Evolutionary conservation across 2,797 vertebrate genomes (phyloP), one percentile per base, ranked within the genome.

Genomic region (Cetoscarus ocellatus): DNA sequence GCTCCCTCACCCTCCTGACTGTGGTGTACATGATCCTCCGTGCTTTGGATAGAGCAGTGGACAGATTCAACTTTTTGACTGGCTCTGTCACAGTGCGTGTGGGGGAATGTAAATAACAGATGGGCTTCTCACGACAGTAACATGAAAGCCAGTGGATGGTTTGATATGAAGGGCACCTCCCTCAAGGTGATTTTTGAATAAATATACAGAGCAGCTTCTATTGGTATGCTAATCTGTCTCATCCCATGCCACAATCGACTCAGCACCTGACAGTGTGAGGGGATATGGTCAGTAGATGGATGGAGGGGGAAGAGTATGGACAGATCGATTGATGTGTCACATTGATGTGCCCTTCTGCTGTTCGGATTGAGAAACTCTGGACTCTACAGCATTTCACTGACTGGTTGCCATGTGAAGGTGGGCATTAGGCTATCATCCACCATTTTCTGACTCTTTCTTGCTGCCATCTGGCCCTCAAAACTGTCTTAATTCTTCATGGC

Each of bases 1-100:
- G 85, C 71, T 87, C 67, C 67, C 45, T 79, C 67, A 69, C 70
- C 75, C 66, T 70, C 34, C 66, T 57, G 68, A 74, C 60, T 63
- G 50, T 43, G 40, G 68, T 58, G 61, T 44, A 68, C 82, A 80
- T 10, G 44, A 65, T 59, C 45, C 61, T 63, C 50, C 6, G 42
- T 35, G 61, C 36, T 73, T 82, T 80, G 35, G 10, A 56, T 59
- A 48, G 50, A 62, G 61, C 55, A 48, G 52, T 51, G 7, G 61
- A 38, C 39, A 75, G 82, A 87, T 87, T 76, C 76, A 82, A 75
- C 71, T 70, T 45, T 40, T 11, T 45, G 5, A 3, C 10, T 27
- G 45, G 1, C 13, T 36, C 59, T 61, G 40, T 75, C 57, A 44
- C 48, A 63, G 59, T 55, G 54, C 4, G 27, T 55, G 69, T 58